A percentile compares a stretch with the other conserved stretches of the same genome.
These are phyloP conservation scores for Neoniphon sammara DNA, from an alignment of 2,797 vertebrate species.

Conservation along the genomic window DNA sequence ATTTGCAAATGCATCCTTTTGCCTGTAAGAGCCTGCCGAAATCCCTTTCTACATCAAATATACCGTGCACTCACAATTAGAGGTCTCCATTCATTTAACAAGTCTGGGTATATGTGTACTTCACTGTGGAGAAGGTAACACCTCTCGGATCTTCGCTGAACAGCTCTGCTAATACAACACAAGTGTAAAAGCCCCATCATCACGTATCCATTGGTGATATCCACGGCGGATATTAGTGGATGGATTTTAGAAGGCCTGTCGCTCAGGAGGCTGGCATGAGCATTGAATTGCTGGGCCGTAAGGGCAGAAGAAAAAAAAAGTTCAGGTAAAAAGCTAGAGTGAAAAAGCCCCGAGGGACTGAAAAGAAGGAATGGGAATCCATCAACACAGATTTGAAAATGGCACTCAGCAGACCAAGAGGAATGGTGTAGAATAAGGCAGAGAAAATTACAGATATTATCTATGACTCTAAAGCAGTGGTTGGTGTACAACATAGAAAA, in stretches of 20 bases:
- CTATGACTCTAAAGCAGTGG: neutral
- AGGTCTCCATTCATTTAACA: too few relatives aligned
- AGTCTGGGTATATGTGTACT: neutral
- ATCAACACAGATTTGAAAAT: constrained; percentile 48
- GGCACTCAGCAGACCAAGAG: constrained; percentile 5
- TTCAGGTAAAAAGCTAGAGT: constrained; percentile 24
- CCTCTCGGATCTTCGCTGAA: neutral
- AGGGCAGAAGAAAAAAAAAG: constrained; percentile 33
- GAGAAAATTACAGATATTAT: neutral
- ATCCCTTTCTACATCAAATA: neutral
- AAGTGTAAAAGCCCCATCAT: constrained; percentile 20
- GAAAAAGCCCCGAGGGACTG: constrained; percentile 35
- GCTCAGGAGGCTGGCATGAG: constrained; percentile 28
- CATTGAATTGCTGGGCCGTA: constrained; percentile 40
- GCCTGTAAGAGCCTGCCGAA: neutral
- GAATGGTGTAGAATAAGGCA: neutral
- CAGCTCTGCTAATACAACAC: neutral
- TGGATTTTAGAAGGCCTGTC: constrained; percentile 37
- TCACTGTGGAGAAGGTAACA: neutral
- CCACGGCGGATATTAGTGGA: too few relatives aligned
- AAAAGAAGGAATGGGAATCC: constrained; percentile 51
- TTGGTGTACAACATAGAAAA: constrained; percentile 5
- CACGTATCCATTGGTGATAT: constrained; percentile 4
- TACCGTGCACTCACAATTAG: too few relatives aligned
- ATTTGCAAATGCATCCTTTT: constrained; percentile 3